These are phyloP conservation scores for Oryzaephilus surinamensis DNA, from an alignment of 1,140 invertebrate genomes.

Conservation along the genomic window DNA sequence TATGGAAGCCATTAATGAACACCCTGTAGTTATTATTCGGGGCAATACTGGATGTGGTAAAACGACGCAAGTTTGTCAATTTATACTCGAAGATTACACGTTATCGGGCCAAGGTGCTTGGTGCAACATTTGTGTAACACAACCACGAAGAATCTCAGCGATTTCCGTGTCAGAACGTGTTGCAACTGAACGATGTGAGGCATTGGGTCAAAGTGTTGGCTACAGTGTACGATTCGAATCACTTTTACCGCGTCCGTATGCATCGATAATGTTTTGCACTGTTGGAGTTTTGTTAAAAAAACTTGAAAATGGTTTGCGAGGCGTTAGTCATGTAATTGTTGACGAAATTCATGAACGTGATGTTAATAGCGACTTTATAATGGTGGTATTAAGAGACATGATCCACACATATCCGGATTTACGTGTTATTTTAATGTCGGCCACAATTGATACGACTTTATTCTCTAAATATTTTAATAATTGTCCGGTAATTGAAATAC, in stretches of 20 bases:
- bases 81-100: constrained; percentile 91
- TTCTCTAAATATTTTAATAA: constrained; percentile 87
- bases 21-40: constrained; percentile 77
- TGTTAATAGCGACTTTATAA: constrained; percentile 91
- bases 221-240: constrained; percentile 93
- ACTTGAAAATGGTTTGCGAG: constrained; percentile 73
- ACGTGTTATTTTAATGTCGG: constrained; percentile 93
- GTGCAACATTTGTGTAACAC: constrained; percentile 85
- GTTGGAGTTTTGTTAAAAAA: constrained; percentile 86
- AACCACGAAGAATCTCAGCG: constrained; percentile 89
- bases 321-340: constrained; percentile 84
- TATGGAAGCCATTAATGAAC: constrained; percentile 74
- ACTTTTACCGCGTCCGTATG: constrained; percentile 79
- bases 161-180: constrained; percentile 89
- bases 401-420: constrained; percentile 80
- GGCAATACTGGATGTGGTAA: constrained; percentile 94
- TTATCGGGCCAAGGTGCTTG: constrained; percentile 69
- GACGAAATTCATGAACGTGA: constrained; percentile 98
- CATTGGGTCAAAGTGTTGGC: constrained; percentile 70
- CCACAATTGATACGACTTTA: constrained; percentile 85
- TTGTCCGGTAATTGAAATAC: constrained; percentile 73
- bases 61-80: constrained; percentile 85
- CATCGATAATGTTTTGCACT: constrained; percentile 89
- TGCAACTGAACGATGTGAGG: constrained; percentile 75
- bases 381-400: constrained; percentile 89